These are phyloP conservation scores for Scatophagus argus DNA, from an alignment of 2,113 vertebrate species.

Conservation along the genomic window DNA sequence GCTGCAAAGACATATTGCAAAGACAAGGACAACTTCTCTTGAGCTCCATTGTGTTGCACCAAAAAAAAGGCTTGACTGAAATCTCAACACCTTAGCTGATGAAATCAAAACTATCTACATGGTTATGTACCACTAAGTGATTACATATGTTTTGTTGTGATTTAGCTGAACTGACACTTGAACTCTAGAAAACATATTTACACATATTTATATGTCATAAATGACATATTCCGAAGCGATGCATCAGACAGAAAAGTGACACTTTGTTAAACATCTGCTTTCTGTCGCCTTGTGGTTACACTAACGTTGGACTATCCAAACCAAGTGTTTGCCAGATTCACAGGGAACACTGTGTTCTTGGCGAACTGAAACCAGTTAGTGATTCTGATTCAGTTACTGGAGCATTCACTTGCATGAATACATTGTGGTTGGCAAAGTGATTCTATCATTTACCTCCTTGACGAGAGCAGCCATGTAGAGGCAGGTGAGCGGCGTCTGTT, in stretches of 20 bases:
- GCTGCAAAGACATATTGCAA: too few species aligned
- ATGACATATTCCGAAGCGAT: slow-evolving; percentile 28
- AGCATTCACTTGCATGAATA: slow-evolving; percentile 15
- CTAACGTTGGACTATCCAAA: slow-evolving; percentile 39
- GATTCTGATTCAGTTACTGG: slow-evolving; percentile 35
- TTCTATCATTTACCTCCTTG: slow-evolving; percentile 89
- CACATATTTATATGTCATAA: too few species aligned
- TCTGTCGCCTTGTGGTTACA: slow-evolving; percentile 35
- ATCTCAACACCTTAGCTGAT: background rate
- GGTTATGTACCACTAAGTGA: background rate
- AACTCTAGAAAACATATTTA: background rate
- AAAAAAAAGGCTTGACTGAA: too few species aligned
- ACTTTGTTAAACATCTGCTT: slow-evolving; percentile 51
- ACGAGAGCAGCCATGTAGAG: slow-evolving; percentile 95
- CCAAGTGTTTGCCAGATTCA: slow-evolving; percentile 44
- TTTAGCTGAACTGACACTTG: slow-evolving; percentile 7
- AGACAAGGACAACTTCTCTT: too few species aligned
- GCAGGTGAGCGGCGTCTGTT: slow-evolving; percentile 97
- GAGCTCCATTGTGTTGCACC: background rate
- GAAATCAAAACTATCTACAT: background rate
- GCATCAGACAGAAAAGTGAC: slow-evolving; percentile 29
- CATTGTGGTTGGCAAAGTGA: background rate
- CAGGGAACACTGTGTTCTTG: slow-evolving; percentile 55
- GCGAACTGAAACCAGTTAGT: slow-evolving; percentile 30
- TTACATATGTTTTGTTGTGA: background rate